Evolutionary conservation across 2,113 vertebrate species (phyloP).

Genomic region (Brienomyrus brachyistius): DNA sequence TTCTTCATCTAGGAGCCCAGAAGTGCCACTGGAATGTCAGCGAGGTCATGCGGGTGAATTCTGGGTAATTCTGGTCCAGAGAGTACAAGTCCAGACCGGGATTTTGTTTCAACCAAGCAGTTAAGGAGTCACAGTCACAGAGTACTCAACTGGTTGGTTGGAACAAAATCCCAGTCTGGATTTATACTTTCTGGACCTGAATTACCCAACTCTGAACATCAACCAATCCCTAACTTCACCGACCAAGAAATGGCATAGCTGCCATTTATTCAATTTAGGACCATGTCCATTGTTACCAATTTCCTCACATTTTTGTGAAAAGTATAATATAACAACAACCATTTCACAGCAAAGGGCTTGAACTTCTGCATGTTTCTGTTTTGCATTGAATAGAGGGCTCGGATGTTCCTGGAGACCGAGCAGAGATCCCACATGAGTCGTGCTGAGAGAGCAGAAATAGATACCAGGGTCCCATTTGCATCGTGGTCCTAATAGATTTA

Average conservation of each 20-base stretch:
- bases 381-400: not conserved
- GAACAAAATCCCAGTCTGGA: too few species aligned
- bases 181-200: too few species aligned
- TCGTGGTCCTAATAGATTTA: not conserved
- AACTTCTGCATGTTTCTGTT: not conserved
- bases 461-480: not conserved
- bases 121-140: too few species aligned
- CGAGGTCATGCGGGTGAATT: not conserved
- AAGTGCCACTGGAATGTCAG: not conserved
- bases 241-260: not conserved
- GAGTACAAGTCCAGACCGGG: too few species aligned
- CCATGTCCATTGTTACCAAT: not conserved
- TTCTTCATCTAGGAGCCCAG: not conserved
- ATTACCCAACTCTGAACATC: not conserved
- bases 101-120: too few species aligned
- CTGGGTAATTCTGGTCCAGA: too few species aligned
- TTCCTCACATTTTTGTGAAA: not conserved
- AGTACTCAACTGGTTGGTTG: too few species aligned
- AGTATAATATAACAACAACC: not conserved
- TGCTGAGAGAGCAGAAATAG: not conserved
- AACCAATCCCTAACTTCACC: not conserved
- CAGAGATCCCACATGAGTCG: not conserved
- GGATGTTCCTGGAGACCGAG: not conserved
- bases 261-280: not conserved
- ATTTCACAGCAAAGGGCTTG: not conserved